Conservation (phyloP, 2,113 vertebrate species). For the Paradoxurus hermaphroditus region DNA sequence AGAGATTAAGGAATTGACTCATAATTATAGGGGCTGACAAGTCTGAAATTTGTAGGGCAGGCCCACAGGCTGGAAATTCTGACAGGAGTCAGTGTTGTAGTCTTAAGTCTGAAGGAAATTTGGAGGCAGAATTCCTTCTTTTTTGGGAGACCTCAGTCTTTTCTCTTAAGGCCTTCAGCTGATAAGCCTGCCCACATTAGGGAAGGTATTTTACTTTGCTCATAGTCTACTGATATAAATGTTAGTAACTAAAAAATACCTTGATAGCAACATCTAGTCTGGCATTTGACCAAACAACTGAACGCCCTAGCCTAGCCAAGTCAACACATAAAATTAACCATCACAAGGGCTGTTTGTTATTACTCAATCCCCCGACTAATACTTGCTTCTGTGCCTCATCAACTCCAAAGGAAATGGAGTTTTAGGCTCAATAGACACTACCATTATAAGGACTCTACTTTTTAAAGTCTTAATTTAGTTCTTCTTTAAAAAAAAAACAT, state of each 20-base stretch:
- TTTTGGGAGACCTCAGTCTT: neutral
- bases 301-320: neutral
- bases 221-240: neutral
- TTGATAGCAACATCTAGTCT: neutral
- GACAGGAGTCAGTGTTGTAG: neutral
- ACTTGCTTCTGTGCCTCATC: neutral
- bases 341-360: neutral
- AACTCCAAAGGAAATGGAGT: neutral
- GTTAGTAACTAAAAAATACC: neutral
- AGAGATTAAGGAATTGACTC: neutral
- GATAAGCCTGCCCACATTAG: neutral
- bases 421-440: neutral
- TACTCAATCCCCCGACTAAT: neutral
- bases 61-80: neutral
- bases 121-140: neutral
- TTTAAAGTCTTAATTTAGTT: neutral
- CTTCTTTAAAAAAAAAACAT: neutral
- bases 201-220: neutral
- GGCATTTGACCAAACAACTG: neutral
- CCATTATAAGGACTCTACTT: neutral
- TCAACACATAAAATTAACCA: neutral
- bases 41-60: neutral
- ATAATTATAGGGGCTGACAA: neutral
- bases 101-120: neutral
- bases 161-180: neutral